Conservation (phyloP, 1,140 invertebrate species). For the Bombus huntii region DNA sequence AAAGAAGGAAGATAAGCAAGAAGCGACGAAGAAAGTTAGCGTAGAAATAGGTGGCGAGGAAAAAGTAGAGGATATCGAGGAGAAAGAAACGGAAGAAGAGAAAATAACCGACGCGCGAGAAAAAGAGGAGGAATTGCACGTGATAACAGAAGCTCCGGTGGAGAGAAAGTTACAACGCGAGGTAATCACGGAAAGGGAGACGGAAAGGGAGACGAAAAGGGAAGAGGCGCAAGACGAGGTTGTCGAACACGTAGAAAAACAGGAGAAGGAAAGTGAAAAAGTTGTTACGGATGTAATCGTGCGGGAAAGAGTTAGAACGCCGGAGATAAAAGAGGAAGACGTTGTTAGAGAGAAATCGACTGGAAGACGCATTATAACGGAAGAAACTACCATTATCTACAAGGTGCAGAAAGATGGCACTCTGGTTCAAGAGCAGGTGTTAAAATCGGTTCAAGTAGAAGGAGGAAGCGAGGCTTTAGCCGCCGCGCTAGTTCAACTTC, state of each 20-base stretch:
- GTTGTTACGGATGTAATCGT: not conserved
- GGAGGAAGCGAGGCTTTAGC: not conserved
- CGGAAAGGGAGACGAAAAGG: not conserved
- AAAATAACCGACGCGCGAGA: not conserved
- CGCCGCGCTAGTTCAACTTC: not conserved
- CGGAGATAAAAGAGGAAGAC: not conserved
- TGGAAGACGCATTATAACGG: conserved; percentile 43
- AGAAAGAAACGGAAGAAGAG: not conserved
- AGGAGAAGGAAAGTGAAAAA: conserved; percentile 1
- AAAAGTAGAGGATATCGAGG: not conserved
- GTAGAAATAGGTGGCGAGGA: not conserved
- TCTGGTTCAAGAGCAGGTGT: conserved; percentile 46
- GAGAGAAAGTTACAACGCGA: not conserved
- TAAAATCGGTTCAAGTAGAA: conserved; percentile 54
- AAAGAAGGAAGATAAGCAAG: no score
- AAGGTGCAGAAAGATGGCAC: conserved; percentile 52
- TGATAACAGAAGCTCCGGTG: rapidly evolving
- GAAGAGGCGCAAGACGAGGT: no score
- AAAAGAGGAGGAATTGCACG: not conserved
- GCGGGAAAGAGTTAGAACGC: not conserved
- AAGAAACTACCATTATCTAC: conserved; percentile 58
- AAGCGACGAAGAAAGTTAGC: rapidly evolving
- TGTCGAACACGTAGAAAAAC: not conserved
- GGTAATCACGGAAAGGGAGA: conserved; percentile 1
- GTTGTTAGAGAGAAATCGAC: conserved; percentile 27